These are phyloP conservation scores for Tamias sibiricus DNA, from an alignment of 2,113 vertebrate genomes.

Conservation along the genomic window DNA sequence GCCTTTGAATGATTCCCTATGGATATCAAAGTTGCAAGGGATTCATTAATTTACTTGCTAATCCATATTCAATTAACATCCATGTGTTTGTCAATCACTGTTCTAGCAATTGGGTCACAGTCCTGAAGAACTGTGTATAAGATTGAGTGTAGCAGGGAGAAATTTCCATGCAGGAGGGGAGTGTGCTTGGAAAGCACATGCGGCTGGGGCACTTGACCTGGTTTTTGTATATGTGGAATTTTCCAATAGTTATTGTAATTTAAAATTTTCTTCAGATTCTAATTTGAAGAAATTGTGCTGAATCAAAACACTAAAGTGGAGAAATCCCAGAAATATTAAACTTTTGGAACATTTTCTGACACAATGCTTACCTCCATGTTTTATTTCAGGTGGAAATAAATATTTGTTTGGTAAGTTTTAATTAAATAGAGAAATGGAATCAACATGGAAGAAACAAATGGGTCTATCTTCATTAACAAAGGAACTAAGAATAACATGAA, in stretches of 20 bases:
- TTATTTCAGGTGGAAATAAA: slow-evolving; percentile 12
- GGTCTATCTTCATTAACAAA: neutral
- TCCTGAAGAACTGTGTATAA: neutral
- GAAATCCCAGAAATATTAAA: neutral
- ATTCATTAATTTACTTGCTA: neutral
- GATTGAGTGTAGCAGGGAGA: neutral
- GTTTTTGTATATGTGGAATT: neutral
- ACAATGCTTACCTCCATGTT: neutral
- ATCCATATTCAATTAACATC: neutral
- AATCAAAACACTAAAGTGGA: neutral
- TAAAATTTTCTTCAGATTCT: neutral
- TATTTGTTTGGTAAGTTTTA: neutral
- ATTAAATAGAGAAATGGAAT: neutral
- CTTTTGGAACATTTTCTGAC: neutral
- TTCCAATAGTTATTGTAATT: neutral
- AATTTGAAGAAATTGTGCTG: neutral
- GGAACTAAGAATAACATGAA: neutral
- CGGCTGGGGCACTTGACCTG: neutral
- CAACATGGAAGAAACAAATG: neutral
- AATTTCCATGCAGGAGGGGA: neutral
- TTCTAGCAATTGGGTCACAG: neutral
- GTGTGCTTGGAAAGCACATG: neutral
- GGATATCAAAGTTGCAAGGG: neutral
- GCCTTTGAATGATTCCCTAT: neutral
- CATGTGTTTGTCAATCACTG: neutral